phyloP scores from a whole-genome alignment of 92 coral and sea anemone genomes.

The Epizoanthus ramosus region DNA sequence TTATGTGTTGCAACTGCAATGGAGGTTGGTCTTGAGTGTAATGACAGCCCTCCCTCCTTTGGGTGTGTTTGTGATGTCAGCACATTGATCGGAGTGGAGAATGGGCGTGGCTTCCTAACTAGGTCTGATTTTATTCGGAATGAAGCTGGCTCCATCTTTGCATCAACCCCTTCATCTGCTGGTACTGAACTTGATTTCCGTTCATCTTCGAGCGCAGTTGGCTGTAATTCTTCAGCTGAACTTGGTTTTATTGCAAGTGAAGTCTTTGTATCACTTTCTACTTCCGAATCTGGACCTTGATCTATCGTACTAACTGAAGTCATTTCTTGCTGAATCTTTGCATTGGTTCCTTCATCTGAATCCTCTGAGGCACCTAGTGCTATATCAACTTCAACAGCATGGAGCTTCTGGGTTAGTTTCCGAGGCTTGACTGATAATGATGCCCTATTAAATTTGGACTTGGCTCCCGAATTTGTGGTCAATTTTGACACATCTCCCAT shows the following conservation, averaged over 20 bases:
- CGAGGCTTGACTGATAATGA: conserved; percentile 17
- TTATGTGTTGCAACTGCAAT: not conserved
- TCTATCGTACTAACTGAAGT: not conserved
- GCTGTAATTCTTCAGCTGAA: not conserved
- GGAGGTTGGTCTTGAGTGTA: conserved; percentile 8
- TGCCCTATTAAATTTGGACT: conserved; percentile 12
- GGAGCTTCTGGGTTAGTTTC: conserved; percentile 18
- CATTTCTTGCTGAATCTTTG: not conserved
- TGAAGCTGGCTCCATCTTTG: not conserved
- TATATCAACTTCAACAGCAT: conserved; percentile 36
- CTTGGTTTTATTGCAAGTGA: not conserved
- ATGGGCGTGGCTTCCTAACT: not conserved
- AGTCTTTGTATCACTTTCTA: not conserved
- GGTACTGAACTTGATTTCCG: not conserved
- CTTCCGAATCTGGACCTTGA: not conserved
- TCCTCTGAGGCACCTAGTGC: not conserved
- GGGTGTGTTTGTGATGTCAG: not conserved
- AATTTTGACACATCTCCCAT: conserved; percentile 29
- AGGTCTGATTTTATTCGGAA: conserved; percentile 8
- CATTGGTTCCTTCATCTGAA: not conserved
- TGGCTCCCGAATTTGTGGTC: not conserved
- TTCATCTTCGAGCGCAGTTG: not conserved
- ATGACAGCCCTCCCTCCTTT: not conserved
- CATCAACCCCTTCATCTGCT: not conserved
- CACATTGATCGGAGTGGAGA: not conserved